These are phyloP conservation scores for Cavia porcellus DNA, from an alignment of 2,113 vertebrate species.

Conservation along the genomic window DNA sequence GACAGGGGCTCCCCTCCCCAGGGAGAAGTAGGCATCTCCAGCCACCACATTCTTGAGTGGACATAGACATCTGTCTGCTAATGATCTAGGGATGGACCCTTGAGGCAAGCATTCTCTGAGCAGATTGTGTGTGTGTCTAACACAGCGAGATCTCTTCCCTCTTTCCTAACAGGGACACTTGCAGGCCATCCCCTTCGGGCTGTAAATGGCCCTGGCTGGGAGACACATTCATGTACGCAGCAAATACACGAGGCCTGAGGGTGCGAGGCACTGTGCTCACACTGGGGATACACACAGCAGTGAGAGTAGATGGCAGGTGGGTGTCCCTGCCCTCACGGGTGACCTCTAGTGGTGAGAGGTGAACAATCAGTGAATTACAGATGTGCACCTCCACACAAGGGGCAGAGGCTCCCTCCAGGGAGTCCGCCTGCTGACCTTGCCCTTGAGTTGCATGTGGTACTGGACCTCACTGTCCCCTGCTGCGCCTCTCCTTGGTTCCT, in stretches of 20 bases:
- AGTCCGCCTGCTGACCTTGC: not conserved
- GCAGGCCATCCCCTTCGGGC: not conserved
- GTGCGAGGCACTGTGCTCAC: rapidly evolving
- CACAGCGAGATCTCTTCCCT: not conserved
- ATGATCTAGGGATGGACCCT: not conserved
- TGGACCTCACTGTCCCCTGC: not conserved
- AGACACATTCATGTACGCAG: not conserved
- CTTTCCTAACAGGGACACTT: not conserved
- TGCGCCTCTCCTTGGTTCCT: not conserved
- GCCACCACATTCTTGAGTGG: not conserved
- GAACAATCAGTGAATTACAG: not conserved
- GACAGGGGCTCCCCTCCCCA: not conserved
- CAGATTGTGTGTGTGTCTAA: not conserved
- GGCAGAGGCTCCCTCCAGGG: rapidly evolving
- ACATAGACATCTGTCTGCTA: not conserved
- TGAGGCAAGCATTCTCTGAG: not conserved
- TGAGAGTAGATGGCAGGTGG: not conserved
- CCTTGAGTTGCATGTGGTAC: not conserved
- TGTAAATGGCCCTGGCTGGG: not conserved
- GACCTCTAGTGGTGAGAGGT: not conserved
- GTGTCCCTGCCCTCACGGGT: not conserved
- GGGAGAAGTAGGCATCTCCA: not conserved
- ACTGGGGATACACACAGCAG: too few species aligned
- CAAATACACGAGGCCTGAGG: not conserved
- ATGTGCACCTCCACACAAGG: not conserved